Evolutionary conservation across 1,140 invertebrate genomes (phyloP).

Genomic region (Drosophila auraria): DNA sequence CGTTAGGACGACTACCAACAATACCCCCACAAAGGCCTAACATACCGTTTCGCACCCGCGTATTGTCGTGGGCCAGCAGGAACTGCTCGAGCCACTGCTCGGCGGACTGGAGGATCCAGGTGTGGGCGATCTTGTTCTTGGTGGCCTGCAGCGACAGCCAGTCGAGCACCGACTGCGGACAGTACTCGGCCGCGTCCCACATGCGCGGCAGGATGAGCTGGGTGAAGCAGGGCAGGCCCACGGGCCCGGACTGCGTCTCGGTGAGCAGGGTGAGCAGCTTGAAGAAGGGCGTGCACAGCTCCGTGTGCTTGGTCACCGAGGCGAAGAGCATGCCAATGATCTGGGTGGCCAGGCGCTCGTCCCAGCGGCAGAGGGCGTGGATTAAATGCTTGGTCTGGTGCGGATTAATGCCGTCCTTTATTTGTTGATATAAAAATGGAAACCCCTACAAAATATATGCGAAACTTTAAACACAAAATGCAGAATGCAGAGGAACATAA

Average conservation of each 20-base stretch:
- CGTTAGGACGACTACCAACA: not conserved
- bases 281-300: constrained; percentile 95
- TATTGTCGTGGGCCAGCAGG: constrained; percentile 93
- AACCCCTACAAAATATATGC: constrained; percentile 89
- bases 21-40: not conserved
- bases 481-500: constrained; percentile 5
- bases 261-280: constrained; percentile 93
- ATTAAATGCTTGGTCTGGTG: constrained; percentile 96
- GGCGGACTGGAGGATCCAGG: constrained; percentile 94
- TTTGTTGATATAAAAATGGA: constrained; percentile 97
- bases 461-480: constrained; percentile 57
- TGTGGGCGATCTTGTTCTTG: constrained; percentile 94
- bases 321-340: constrained; percentile 95
- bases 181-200: constrained; percentile 96
- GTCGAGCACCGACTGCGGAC: constrained; percentile 95
- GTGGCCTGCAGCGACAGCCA: constrained; percentile 95
- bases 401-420: constrained; percentile 95
- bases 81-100: constrained; percentile 96
- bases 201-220: constrained; percentile 94
- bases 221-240: constrained; percentile 94
- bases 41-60: constrained; percentile 92
- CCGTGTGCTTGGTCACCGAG: constrained; percentile 94
- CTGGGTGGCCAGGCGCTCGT: constrained; percentile 93
- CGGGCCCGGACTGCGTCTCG: constrained; percentile 90
- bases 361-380: constrained; percentile 95